A percentile compares a stretch with the other conserved stretches of the same genome.
Evolutionary conservation across 2,797 vertebrate genomes (phyloP).

Genomic region (Perodicticus potto): DNA sequence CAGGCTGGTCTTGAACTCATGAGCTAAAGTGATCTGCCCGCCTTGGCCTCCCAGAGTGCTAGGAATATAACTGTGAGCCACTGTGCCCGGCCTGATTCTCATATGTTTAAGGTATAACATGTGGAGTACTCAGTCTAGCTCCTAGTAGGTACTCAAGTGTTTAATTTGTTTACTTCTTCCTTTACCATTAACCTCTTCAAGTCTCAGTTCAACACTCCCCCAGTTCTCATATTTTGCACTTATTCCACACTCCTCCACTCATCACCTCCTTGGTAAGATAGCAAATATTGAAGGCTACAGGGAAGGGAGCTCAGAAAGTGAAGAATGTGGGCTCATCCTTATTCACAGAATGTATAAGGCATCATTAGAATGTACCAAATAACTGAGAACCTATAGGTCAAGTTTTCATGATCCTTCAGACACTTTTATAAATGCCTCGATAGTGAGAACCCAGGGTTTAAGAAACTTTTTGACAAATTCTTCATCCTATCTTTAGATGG

Average conservation of each 20-base stretch:
- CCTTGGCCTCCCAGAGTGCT: too few species aligned
- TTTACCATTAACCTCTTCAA: background rate
- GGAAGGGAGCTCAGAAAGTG: background rate
- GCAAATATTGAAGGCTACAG: background rate
- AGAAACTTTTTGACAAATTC: slow-evolving; percentile 28
- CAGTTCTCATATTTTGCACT: background rate
- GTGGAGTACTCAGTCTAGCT: background rate
- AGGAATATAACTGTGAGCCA: too few species aligned
- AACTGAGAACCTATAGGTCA: background rate
- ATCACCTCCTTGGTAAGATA: background rate
- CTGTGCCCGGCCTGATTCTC: background rate
- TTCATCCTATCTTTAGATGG: background rate
- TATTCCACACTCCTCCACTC: background rate
- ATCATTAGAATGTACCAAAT: background rate
- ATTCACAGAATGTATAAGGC: background rate
- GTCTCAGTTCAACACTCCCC: background rate
- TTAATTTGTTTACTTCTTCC: background rate
- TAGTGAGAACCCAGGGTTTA: background rate
- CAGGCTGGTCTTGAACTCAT: too few species aligned
- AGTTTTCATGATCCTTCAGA: slow-evolving; percentile 16
- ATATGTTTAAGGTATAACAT: background rate
- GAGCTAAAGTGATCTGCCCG: too few species aligned
- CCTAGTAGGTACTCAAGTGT: background rate
- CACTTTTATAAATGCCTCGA: background rate
- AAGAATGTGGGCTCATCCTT: background rate